Base-by-base conservation (phyloP, 2,888 invertebrate species). In the Eupithecia tripunctaria region DNA sequence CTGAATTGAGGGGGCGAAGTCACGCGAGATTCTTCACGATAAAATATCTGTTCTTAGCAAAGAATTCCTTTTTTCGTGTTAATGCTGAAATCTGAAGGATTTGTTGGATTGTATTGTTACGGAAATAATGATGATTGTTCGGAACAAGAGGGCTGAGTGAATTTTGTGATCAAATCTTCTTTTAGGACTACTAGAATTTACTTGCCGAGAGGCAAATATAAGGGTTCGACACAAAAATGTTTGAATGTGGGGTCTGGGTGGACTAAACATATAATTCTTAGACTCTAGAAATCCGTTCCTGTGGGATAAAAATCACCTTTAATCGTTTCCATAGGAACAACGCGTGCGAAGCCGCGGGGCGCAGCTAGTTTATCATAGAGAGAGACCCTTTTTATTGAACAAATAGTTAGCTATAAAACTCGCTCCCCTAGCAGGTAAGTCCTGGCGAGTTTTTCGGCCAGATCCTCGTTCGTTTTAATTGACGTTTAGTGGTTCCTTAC, bases 1-100 rank as follows among this genome's bases (percentile, higher is more conserved):
- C 78, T 67, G 69, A 82, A 84, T 84, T 82, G 82, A 82, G 81
- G 78, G 78, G 75, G 74, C 73, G 74, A 76, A 81, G 81, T 80
- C 81, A 81, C 80, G 81, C 78, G 74, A 84, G 78, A 79, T 80
- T 80, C 78, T 78, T 72, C 68, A 70, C 76, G 78, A 77, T 77
- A 78, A 79, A 78, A 78, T 75, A 77, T 79, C 75, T 74, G 73
- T 72, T 78, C 64, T 67, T 65, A 59, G 70, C 70, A 70, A 72
- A 72, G 70, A 76, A 74, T 72, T 77, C 72, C 67, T 75, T 74
- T 73, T 74, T 76, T 67, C 70, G 63, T 70, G 73, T 56, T 62
- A 74, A 71, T 67, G 71, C 68, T 67, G 67, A 75, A 75, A 72
- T 75, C 70, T 70, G 65, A 75, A 72, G 64, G 70, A 75, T 75